Conservation (phyloP, 2,888 invertebrate genomes). For the Sinopyrophorus schimmeli region DNA sequence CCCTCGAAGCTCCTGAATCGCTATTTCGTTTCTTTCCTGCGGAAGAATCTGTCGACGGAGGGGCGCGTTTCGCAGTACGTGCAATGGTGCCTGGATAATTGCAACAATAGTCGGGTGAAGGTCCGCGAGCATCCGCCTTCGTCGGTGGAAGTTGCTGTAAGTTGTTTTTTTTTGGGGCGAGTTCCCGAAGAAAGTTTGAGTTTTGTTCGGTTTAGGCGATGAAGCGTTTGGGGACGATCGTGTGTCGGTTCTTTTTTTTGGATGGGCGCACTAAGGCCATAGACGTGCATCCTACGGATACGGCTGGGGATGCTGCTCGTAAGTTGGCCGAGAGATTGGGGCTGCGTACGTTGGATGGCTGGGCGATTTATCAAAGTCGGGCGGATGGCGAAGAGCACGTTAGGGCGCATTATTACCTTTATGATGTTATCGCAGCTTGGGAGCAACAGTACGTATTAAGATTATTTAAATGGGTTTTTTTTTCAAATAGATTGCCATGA, state of each 20-base stretch:
- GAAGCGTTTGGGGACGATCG: constrained; percentile 87
- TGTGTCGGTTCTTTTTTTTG: constrained; percentile 92
- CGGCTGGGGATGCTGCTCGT: constrained; percentile 86
- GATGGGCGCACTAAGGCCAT: constrained; percentile 95
- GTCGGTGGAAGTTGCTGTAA: constrained; percentile 88
- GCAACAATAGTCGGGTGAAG: constrained; percentile 81
- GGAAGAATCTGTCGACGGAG: constrained; percentile 68
- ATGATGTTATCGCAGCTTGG: constrained; percentile 94
- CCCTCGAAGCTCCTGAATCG: constrained; percentile 82
- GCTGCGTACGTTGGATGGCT: constrained; percentile 82
- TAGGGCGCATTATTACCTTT: constrained; percentile 86
- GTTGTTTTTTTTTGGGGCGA: constrained; percentile 52
- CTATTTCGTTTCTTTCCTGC: constrained; percentile 77
- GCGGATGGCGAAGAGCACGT: constrained; percentile 89
- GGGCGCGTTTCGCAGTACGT: constrained; percentile 81
- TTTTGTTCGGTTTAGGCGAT: constrained; percentile 68
- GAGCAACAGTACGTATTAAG: constrained; percentile 57
- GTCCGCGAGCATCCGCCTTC: constrained; percentile 86
- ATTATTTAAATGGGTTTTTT: background rate
- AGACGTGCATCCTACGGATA: constrained; percentile 93
- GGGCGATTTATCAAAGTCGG: constrained; percentile 92
- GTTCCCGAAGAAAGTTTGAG: constrained; percentile 12
- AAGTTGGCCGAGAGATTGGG: constrained; percentile 88
- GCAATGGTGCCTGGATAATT: constrained; percentile 92
- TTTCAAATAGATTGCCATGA: no score